Evolutionary conservation across 2,113 vertebrate genomes (phyloP), one percentile per base, ranked within the genome.

Genomic region (Poicephalus meyeri): DNA sequence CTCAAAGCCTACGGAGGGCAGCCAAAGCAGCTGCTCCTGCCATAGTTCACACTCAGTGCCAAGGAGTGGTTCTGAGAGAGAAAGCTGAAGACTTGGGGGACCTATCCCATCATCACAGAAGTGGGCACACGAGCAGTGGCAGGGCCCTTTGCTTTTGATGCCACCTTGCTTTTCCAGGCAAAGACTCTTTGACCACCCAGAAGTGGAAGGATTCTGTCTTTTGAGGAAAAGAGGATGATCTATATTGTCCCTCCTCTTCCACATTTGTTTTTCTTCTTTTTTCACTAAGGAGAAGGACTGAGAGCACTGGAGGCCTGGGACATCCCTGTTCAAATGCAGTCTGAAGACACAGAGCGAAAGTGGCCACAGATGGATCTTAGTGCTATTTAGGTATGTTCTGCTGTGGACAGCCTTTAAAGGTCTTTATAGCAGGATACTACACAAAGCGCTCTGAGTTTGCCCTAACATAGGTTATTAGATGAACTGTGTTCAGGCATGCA

Each of bases 21-120:
- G n/a, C 28, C 49, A 58, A 66, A 74, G 61, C 0, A 2, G 9
- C 0, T 0, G 9, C 50, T 80, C 44, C 49, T 68, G 37, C 10
- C 47, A 53, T 46, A 53, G 26, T 39, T 50, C 7, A 2, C 31
- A 89, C 52, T 20, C 8, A 88, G 46, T 5, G 5, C 19, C 28
- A 23, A 46, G 61, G 26, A 71, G 24, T 12, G 11, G 6, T 16
- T 84, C 69, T 86, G 26, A 31, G 42, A 80, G 24, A 66, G 26
- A 68, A 80, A 78, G 18, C 1, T 47, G 60, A 83, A 55, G 33
- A 33, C 25, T 26, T 76, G 25, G 44, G 12, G 7, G 23, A 19
- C 28, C 11, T 65, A 37, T 71, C 46, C 16, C 53, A 90, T 41
- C 29, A 31, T 29, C 29, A 50, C 16, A 15, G 8, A 71, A 35